Conservation (phyloP, 2,888 invertebrate species). For the Lissonota sp. region DNA sequence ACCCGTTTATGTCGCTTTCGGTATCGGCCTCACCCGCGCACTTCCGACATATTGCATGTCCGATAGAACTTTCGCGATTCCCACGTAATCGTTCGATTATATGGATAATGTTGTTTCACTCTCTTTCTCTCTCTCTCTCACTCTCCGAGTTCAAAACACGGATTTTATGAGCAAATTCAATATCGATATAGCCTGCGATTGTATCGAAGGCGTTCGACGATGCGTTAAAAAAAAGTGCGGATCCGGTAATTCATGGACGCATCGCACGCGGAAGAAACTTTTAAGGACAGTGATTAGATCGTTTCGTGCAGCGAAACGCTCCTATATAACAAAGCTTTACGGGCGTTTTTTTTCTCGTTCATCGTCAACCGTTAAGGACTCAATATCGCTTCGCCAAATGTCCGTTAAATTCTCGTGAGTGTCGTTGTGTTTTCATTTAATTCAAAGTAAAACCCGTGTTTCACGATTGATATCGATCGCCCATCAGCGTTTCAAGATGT, state of each 20-base stretch:
- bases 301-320: slow-evolving; percentile 57
- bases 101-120: slow-evolving; percentile 16
- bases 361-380: slow-evolving; percentile 47
- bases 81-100: slow-evolving; percentile 57
- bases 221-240: slow-evolving; percentile 50
- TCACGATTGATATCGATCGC: not conserved
- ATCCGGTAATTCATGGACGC: slow-evolving; percentile 34
- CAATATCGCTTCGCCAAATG: slow-evolving; percentile 18
- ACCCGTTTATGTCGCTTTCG: slow-evolving; percentile 25
- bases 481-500: slow-evolving; percentile 1
- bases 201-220: slow-evolving; percentile 38
- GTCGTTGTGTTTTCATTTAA: not conserved
- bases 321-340: slow-evolving; percentile 53
- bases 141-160: not conserved
- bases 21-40: slow-evolving; percentile 15
- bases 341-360: slow-evolving; percentile 53
- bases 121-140: too few relatives aligned
- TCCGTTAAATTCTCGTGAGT: not conserved
- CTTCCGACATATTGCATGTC: slow-evolving; percentile 52
- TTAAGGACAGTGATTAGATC: slow-evolving; percentile 64
- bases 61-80: slow-evolving; percentile 55
- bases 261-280: slow-evolving; percentile 59
- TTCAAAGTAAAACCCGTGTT: not conserved
- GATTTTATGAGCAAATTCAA: not conserved
- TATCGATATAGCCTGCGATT: slow-evolving; percentile 36